These are phyloP conservation scores for Cheilosia soror DNA, from an alignment of 2,888 invertebrate genomes.

Conservation along the genomic window DNA sequence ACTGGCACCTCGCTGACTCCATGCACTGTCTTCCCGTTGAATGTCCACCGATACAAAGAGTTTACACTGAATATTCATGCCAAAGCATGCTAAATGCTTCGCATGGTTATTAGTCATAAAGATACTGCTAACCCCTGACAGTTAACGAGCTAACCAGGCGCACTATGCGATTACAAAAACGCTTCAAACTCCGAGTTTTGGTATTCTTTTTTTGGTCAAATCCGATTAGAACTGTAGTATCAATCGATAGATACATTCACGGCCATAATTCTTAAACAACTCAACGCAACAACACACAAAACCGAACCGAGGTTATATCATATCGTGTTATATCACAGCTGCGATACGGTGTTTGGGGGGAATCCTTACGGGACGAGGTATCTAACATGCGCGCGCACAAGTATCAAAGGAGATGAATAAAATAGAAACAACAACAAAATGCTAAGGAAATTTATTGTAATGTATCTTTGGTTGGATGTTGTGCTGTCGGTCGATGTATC, in stretches of 20 bases:
- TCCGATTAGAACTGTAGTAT: slow-evolving; percentile 66
- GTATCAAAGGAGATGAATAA: slow-evolving; percentile 6
- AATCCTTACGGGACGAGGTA: slow-evolving; percentile 22
- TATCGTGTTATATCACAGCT: slow-evolving; percentile 48
- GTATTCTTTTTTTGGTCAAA: slow-evolving; percentile 23
- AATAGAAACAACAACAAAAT: slow-evolving; percentile 8
- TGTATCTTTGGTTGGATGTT: slow-evolving; percentile 24
- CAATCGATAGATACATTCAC: slow-evolving; percentile 18
- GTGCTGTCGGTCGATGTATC: background rate
- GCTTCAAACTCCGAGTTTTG: slow-evolving; percentile 16
- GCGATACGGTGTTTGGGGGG: slow-evolving; percentile 19
- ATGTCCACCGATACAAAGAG: slow-evolving; percentile 22
- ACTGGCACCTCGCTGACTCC: background rate
- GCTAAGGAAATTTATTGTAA: slow-evolving; percentile 61
- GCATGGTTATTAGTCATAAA: slow-evolving; percentile 72
- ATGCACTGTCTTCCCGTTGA: slow-evolving; percentile 28
- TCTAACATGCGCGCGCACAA: background rate
- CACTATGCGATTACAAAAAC: background rate
- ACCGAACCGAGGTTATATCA: slow-evolving; percentile 52
- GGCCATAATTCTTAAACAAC: slow-evolving; percentile 51
- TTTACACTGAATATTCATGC: slow-evolving; percentile 26
- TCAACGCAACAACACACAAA: slow-evolving; percentile 28
- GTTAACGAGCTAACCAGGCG: slow-evolving; percentile 43
- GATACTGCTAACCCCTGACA: slow-evolving; percentile 59
- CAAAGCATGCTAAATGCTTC: slow-evolving; percentile 38